Conservation (phyloP, 2,797 vertebrate species). For the Ptychobarbus kaznakovi region DNA sequence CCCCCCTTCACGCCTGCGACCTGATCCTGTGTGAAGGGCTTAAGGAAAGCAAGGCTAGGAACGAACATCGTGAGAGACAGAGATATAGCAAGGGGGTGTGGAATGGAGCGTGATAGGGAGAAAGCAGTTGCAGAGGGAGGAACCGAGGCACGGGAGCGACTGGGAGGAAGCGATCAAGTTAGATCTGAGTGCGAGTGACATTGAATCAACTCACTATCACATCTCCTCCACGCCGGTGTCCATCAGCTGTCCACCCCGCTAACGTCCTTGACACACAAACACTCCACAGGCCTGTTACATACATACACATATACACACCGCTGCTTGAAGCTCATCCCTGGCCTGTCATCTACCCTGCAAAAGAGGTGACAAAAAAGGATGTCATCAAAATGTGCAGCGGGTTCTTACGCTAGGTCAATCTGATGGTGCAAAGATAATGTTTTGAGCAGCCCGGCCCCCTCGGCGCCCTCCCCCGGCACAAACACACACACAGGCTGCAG, state of each 20-base stretch:
- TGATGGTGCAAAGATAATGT: constrained; percentile 73
- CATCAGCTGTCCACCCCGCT: constrained; percentile 82
- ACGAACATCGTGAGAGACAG: constrained; percentile 43
- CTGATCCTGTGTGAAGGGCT: constrained; percentile 74
- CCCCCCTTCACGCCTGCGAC: constrained; percentile 19
- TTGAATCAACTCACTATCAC: constrained; percentile 89
- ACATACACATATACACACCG: constrained; percentile 44
- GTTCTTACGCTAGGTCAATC: constrained; percentile 73
- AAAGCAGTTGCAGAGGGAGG: constrained; percentile 51
- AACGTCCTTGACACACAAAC: constrained; percentile 83
- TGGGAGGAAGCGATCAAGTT: constrained; percentile 72
- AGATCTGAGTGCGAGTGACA: constrained; percentile 85
- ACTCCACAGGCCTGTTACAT: constrained; percentile 63
- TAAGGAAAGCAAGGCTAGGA: constrained; percentile 41
- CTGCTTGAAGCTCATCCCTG: constrained; percentile 63
- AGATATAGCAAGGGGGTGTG: constrained; percentile 47
- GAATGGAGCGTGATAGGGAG: constrained; percentile 40
- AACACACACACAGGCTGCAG: constrained; percentile 39
- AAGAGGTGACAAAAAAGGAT: constrained; percentile 72
- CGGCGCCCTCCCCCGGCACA: constrained; percentile 31
- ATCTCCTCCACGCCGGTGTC: constrained; percentile 83
- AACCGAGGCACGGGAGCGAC: constrained; percentile 69
- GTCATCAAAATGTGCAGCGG: constrained; percentile 76
- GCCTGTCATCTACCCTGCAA: constrained; percentile 80
- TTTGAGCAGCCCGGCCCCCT: constrained; percentile 48